A percentile compares a stretch with the other conserved stretches of the same genome.
Conservation (phyloP, 2,888 invertebrate genomes). For the Diplolepis rosae region DNA sequence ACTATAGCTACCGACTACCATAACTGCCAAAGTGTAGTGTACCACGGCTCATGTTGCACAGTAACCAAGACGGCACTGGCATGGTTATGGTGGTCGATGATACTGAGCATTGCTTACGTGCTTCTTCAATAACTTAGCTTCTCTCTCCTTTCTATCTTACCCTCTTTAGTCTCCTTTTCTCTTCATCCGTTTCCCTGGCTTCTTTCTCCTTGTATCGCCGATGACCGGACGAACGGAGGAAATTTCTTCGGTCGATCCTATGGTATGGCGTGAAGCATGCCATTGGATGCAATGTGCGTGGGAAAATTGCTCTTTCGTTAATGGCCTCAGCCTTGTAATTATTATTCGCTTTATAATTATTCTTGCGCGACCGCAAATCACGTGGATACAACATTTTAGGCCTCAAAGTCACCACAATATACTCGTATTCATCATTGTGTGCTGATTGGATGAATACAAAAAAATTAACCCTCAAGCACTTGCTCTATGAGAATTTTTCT, state of each 20-base stretch:
- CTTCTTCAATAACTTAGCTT: constrained; percentile 32
- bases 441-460: constrained; percentile 3
- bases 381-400: constrained; percentile 20
- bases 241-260: constrained; percentile 30
- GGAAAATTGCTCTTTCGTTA: constrained; percentile 46
- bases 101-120: constrained; percentile 42
- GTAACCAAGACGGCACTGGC: not conserved
- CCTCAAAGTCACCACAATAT: not conserved
- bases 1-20: constrained; percentile 49
- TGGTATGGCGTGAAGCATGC: constrained; percentile 17
- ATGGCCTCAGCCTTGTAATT: constrained; percentile 32
- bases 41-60: not conserved
- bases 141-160: constrained; percentile 22
- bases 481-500: too few relatives aligned
- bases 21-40: constrained; percentile 11
- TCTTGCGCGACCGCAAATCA: constrained; percentile 1
- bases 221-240: constrained; percentile 11
- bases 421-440: constrained; percentile 2
- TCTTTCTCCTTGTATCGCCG: constrained; percentile 25
- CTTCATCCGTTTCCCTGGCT: not conserved
- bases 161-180: not conserved
- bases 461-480: too few relatives aligned
- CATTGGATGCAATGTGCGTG: constrained; percentile 50
- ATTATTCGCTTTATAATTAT: constrained; percentile 29
- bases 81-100: constrained; percentile 46